Percentiles rank a stretch among this genome's conserved stretches.
Conservation (phyloP, 1,140 invertebrate species). For the Chionoecetes opilio region DNA sequence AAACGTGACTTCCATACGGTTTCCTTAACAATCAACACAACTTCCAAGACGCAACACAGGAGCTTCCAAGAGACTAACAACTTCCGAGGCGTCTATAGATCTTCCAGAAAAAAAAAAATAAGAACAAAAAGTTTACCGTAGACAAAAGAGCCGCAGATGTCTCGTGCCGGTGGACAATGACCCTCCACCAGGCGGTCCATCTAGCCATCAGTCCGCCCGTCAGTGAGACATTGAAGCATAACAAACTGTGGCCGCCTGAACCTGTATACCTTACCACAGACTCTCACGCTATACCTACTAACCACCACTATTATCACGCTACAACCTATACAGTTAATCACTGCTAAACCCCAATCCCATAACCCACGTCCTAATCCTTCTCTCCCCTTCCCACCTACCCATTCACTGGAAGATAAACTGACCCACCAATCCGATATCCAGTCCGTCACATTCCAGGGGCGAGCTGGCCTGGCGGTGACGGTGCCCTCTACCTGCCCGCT, state of each 20-base stretch:
- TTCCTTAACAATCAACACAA: background rate
- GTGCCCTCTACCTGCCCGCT: constrained; percentile 22
- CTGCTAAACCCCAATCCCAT: background rate
- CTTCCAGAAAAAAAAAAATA: background rate
- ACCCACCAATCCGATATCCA: background rate
- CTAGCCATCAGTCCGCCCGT: background rate
- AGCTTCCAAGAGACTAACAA: background rate
- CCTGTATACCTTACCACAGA: background rate
- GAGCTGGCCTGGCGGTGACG: background rate
- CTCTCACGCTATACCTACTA: background rate
- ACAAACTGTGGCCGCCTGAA: background rate
- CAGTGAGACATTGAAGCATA: background rate
- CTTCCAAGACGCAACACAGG: background rate
- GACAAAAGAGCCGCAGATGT: background rate
- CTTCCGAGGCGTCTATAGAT: no score
- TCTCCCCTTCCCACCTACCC: background rate
- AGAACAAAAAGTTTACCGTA: background rate
- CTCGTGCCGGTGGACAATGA: constrained; percentile 11
- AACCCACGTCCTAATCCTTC: background rate
- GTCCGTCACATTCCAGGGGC: background rate
- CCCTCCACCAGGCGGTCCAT: background rate
- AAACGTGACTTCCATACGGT: background rate
- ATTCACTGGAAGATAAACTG: background rate
- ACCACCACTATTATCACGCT: background rate
- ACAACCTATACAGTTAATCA: background rate